Percentiles rank a stretch among this genome's conserved stretches.
phyloP scores from a whole-genome alignment of 2,113 vertebrate species.

The Paramisgurnus dabryanus region DNA sequence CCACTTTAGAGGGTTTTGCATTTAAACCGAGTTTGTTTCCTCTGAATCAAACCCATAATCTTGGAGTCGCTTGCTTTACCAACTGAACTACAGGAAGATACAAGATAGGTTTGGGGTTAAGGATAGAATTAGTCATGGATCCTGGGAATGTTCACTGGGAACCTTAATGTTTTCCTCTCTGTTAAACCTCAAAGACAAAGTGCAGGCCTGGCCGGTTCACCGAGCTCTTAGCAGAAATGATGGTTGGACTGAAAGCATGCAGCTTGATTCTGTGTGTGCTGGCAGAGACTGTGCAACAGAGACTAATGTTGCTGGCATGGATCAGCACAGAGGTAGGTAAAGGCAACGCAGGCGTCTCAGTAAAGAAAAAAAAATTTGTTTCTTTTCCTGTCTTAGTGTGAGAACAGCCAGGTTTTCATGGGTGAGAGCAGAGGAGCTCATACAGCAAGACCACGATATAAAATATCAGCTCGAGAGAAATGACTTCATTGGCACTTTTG shows the following conservation, averaged over 20 bases:
- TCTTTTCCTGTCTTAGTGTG: constrained; percentile 1
- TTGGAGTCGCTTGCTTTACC: too few relatives aligned
- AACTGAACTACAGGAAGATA: too few relatives aligned
- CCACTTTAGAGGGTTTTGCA: too few relatives aligned
- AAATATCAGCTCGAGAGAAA: not conserved
- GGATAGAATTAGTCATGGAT: constrained; percentile 4
- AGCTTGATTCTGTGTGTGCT: constrained; percentile 26
- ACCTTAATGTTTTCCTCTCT: constrained; percentile 23
- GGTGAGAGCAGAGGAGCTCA: constrained; percentile 5
- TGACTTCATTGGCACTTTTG: not conserved
- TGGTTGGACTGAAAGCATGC: constrained; percentile 17
- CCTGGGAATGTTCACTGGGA: constrained; percentile 14
- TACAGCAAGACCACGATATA: not conserved
- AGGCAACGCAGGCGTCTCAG: constrained; percentile 34
- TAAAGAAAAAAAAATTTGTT: not conserved
- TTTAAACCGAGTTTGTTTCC: too few relatives aligned
- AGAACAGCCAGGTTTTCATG: constrained; percentile 18
- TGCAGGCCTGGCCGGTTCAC: constrained; percentile 32
- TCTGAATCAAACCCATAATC: too few relatives aligned
- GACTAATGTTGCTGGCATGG: constrained; percentile 41
- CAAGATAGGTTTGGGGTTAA: constrained; percentile 14
- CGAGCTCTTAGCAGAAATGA: constrained; percentile 21
- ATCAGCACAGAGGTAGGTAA: constrained; percentile 29
- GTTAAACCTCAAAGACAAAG: constrained; percentile 39
- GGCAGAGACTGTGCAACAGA: constrained; percentile 10